Conservation (phyloP, 2,888 invertebrate genomes). For the Abscondita cerata region DNA sequence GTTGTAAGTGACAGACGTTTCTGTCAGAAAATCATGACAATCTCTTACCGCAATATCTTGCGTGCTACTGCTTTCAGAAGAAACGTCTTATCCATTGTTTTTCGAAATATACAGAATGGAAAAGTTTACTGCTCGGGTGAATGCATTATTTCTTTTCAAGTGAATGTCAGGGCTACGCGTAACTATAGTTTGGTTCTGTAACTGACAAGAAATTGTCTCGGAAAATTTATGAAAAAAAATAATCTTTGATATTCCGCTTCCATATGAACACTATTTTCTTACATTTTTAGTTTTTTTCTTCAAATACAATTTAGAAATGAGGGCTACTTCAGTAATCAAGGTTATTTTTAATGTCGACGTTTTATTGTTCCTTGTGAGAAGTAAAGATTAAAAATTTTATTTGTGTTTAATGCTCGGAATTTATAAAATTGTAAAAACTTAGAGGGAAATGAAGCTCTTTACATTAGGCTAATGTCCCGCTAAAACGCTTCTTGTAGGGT, state of each 20-base stretch:
- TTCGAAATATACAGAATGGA: conserved; percentile 33
- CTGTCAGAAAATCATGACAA: conserved; percentile 30
- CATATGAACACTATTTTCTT: no score
- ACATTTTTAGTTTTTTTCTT: no score
- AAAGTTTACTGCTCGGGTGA: conserved; percentile 34
- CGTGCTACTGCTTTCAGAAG: conserved; percentile 17
- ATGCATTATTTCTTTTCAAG: conserved; percentile 32
- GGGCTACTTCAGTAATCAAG: no score
- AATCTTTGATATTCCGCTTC: no score
- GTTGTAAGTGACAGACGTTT: conserved; percentile 41
- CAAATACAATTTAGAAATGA: no score
- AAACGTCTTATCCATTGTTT: conserved; percentile 21
- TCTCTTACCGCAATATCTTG: conserved; percentile 19
- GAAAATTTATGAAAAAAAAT: no score
- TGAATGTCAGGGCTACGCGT: conserved; percentile 26
- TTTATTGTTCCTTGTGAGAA: no score
- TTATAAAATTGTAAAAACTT: neutral
- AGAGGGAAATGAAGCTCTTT: conserved; percentile 1
- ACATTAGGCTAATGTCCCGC: neutral
- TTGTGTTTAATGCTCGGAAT: no score
- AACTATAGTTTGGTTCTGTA: conserved; percentile 21
- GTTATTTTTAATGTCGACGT: no score
- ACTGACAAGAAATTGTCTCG: conserved; percentile 7
- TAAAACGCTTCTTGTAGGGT: conserved; percentile 1
- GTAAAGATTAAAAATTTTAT: no score